These are phyloP conservation scores for Lacerta viridis DNA, from an alignment of 2,797 vertebrate genomes.

Conservation along the genomic window DNA sequence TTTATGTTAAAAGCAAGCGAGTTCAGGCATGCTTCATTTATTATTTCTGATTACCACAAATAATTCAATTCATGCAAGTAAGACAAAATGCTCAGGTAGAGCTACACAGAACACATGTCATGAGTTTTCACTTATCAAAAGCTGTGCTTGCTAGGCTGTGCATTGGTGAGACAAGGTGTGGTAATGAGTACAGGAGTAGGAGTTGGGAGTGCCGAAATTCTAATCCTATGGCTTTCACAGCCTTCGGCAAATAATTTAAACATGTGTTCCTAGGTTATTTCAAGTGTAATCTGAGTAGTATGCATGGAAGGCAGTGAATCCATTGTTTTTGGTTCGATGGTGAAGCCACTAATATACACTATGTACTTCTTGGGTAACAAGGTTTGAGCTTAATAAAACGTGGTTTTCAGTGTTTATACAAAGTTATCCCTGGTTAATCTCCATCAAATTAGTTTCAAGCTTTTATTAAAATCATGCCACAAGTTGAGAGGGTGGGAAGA, in stretches of 20 bases:
- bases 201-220: constrained; percentile 40
- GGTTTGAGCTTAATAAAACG: constrained; percentile 10
- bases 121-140: constrained; percentile 22
- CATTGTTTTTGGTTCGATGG: neutral
- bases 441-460: constrained; percentile 34
- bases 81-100: constrained; percentile 32
- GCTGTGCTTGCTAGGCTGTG: constrained; percentile 12
- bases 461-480: constrained; percentile 39
- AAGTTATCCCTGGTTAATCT: constrained; percentile 46
- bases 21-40: constrained; percentile 23
- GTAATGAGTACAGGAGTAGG: constrained; percentile 49
- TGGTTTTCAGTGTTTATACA: constrained; percentile 29
- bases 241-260: constrained; percentile 62
- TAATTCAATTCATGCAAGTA: neutral
- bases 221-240: constrained; percentile 51
- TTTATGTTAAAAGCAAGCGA: constrained; percentile 29
- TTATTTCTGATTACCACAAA: constrained; percentile 29
- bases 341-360: constrained; percentile 1
- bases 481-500: neutral
- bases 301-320: constrained; percentile 36
- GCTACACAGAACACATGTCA: neutral
- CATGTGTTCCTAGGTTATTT: constrained; percentile 56
- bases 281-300: constrained; percentile 56
- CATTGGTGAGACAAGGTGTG: constrained; percentile 21
- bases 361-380: neutral